Base-by-base conservation (phyloP, 2,113 vertebrate genomes). In the Nanorana parkeri region DNA sequence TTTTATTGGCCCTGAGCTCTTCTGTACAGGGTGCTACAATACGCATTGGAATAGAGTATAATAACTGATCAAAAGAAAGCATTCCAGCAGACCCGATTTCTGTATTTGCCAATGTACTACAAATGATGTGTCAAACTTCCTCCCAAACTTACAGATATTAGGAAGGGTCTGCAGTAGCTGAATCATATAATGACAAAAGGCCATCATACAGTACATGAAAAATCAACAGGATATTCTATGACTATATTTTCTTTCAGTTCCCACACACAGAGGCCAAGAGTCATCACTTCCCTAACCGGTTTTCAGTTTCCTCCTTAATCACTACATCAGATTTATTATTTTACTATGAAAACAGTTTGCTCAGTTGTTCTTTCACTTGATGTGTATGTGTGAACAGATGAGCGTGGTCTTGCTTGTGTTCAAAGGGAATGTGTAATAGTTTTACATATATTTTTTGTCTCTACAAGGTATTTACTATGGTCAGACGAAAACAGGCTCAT, bases 181-280 rank as follows among this genome's bases (percentile, higher is more conserved):
- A 80, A 51, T 60, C 78, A 80, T 41, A 61, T 47, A 47, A 41
- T 19, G 21, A 20, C 13, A 5, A 47, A 24, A 20, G 66, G 23
- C 19, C 32, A 63, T 17, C 19, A 51, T 1, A 61, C n/a, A 19
- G 7, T 52, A 63, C 68, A 20, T 29, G 51, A 72, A 24, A 72
- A 72, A 68, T 56, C 51, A 74, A 74, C 79, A 81, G 79, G 79
- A 81, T 74, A 65, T 74, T 17, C 19, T 26, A 29, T 36, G 64
- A 65, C 58, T 66, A 61, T 20, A 16, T 15, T 74, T 74, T 63
- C 69, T 65, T 81, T 81, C 79, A 56, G 69, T 75, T 81, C 69
- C 68, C 68, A 73, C n/a, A 81, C 73, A 21, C 72, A 17, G 13
- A 24, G 28, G 69, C 58, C 29, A 73, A 55, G 55, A 61, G 55